Evolutionary conservation across 2,113 vertebrate genomes (phyloP).

Genomic region (Mus spicilegus): DNA sequence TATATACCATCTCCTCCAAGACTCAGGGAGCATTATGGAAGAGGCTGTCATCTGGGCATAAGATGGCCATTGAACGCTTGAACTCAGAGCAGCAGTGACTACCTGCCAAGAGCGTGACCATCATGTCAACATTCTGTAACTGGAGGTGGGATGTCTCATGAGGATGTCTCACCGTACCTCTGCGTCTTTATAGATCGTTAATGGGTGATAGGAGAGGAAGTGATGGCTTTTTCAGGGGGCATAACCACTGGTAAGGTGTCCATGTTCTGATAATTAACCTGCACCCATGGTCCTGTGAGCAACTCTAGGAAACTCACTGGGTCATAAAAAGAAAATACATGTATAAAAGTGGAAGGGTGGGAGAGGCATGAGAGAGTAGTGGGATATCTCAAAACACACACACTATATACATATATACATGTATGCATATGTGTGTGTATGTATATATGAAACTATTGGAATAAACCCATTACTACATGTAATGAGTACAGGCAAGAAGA

Average conservation of each 20-base stretch:
- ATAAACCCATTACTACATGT: neutral
- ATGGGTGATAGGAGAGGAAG: neutral
- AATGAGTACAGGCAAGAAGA: too few species aligned
- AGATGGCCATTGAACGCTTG: neutral
- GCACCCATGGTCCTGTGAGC: neutral
- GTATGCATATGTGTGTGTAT: too few species aligned
- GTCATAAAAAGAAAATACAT: neutral
- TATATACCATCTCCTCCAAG: neutral
- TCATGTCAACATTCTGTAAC: neutral
- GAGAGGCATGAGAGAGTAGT: neutral
- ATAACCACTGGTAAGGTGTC: neutral
- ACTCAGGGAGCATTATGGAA: neutral
- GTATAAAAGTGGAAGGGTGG: too few species aligned
- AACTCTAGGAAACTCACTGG: neutral
- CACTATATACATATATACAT: too few species aligned
- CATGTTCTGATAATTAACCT: neutral
- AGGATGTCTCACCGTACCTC: neutral
- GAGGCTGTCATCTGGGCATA: neutral
- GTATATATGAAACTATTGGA: neutral
- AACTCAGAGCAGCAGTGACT: neutral
- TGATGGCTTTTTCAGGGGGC: neutral
- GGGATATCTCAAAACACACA: neutral
- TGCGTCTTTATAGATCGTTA: neutral
- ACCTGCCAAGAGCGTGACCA: neutral
- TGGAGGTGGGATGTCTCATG: neutral